These are phyloP conservation scores for Acrobasis consociella DNA, from an alignment of 2,888 invertebrate genomes.

Conservation along the genomic window DNA sequence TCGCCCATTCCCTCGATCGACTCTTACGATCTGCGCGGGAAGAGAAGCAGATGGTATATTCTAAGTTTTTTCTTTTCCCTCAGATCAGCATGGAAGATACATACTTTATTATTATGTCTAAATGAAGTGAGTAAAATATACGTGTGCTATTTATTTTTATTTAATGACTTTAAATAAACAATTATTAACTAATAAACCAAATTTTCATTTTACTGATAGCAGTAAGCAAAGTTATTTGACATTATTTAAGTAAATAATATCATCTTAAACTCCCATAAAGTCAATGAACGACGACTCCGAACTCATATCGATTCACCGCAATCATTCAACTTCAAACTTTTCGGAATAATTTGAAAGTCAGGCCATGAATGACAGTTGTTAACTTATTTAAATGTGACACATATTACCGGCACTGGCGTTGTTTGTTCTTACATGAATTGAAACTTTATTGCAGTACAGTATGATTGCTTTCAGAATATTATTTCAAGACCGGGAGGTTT, in stretches of 20 bases:
- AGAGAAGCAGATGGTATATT: no score
- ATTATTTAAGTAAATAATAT: no score
- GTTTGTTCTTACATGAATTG: slow-evolving; percentile 41
- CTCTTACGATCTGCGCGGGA: no score
- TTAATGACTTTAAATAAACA: no score
- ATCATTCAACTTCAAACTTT: slow-evolving; percentile 36
- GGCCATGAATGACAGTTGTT: slow-evolving; percentile 34
- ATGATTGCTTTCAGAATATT: slow-evolving; percentile 56
- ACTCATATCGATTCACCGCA: slow-evolving; percentile 31
- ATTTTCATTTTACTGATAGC: no score
- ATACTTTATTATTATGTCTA: background rate
- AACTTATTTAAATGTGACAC: slow-evolving; percentile 38
- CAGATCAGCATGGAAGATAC: no score
- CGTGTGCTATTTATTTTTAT: no score
- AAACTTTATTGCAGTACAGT: slow-evolving; percentile 51
- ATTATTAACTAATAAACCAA: no score
- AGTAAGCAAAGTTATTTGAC: no score
- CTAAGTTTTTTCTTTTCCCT: no score
- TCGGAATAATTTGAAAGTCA: slow-evolving; percentile 35
- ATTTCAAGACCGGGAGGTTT: slow-evolving; percentile 43
- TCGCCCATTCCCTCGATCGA: no score
- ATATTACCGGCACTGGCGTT: slow-evolving; percentile 34
- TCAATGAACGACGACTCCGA: slow-evolving; percentile 39
- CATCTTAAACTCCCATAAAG: slow-evolving; percentile 18
- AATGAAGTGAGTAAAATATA: background rate